Base-by-base conservation (phyloP, 1,140 invertebrate species). In the Drosophila obscura region DNA sequence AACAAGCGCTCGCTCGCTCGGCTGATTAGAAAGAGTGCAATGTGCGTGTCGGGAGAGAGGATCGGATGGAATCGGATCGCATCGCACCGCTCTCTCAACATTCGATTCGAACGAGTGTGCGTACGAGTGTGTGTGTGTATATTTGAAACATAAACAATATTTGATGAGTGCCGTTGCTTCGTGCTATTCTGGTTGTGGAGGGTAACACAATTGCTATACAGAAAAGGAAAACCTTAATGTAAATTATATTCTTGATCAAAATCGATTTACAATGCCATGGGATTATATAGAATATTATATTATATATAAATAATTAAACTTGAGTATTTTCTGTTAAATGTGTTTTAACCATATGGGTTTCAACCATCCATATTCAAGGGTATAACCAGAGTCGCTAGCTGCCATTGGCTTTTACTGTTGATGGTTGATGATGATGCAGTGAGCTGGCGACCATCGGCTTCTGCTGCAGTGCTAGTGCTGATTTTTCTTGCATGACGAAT, bases 81-180 rank as follows among this genome's bases (percentile, higher is more conserved):
- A 11, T 9, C 31, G 31, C 11, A 39, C 13, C 9, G 35, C 35
- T 39, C 35, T 39, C 35, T 39, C 35, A 13, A 0, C 35, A 11
- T 13, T 39, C 26, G 26, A 28, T 46, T 19, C 51, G 22, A 49
- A 48, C 60, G 56, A 8, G 16, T 48, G 39, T 56, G 43, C 16
- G 41, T 44, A 15, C 55, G 53, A 50, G 57, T 22, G 53, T 57
- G 39, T 28, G 51, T 53, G 56, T 80, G 84, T 68, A 69, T 80
- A 78, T 78, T 87, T 78, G 77, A 71, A 85, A 88, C 82, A 87
- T 87, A 87, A 87, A 87, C 82, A 87, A 88, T 87, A 78, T 87
- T 88, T 87, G 82, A 87, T 87, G 71, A 79, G 44, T 64, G 64
- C 68, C 63, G 68, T 49, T 72, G 55, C 60, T 55, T 51, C 46